Evolutionary conservation across 1,140 invertebrate species (phyloP).

Genomic region (Lordiphosa clarofinis): DNA sequence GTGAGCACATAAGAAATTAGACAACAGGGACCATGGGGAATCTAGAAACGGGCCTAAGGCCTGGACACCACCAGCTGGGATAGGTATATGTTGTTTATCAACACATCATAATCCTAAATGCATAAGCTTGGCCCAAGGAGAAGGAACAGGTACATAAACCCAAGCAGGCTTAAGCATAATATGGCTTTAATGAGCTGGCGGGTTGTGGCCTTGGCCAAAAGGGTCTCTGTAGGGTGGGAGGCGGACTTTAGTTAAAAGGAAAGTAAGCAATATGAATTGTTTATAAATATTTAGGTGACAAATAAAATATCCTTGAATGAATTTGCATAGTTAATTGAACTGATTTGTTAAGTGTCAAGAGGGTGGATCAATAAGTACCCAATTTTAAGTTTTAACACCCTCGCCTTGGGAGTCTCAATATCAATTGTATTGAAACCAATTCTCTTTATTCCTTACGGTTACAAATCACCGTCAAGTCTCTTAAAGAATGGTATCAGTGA

Average conservation of each 20-base stretch:
- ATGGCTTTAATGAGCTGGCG: slow-evolving; percentile 65
- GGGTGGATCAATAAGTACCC: too few relatives aligned
- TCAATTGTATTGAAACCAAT: not conserved
- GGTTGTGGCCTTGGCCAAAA: slow-evolving; percentile 1
- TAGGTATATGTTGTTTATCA: slow-evolving; percentile 43
- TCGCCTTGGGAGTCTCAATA: not conserved
- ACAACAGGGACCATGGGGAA: slow-evolving; percentile 25
- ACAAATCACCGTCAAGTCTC: too few relatives aligned
- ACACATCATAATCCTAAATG: slow-evolving; percentile 66
- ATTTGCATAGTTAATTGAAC: too few relatives aligned
- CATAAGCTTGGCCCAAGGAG: slow-evolving; percentile 1
- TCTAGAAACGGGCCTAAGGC: slow-evolving; percentile 32
- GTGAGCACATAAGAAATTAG: slow-evolving; percentile 31
- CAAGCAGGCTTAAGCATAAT: slow-evolving; percentile 42
- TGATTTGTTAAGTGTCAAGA: too few relatives aligned
- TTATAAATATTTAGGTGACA: too few relatives aligned
- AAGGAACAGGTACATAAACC: slow-evolving; percentile 4
- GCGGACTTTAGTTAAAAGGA: slow-evolving; percentile 1
- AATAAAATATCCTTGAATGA: too few relatives aligned
- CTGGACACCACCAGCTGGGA: slow-evolving; percentile 37
- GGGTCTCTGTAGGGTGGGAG: not conserved
- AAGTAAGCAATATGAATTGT: too few relatives aligned
- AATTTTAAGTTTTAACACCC: too few relatives aligned
- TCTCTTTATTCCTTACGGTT: too few relatives aligned
- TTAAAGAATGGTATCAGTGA: too few relatives aligned